These are phyloP conservation scores for Oryzias sinensis DNA, from an alignment of 2,797 vertebrate species.

Conservation along the genomic window DNA sequence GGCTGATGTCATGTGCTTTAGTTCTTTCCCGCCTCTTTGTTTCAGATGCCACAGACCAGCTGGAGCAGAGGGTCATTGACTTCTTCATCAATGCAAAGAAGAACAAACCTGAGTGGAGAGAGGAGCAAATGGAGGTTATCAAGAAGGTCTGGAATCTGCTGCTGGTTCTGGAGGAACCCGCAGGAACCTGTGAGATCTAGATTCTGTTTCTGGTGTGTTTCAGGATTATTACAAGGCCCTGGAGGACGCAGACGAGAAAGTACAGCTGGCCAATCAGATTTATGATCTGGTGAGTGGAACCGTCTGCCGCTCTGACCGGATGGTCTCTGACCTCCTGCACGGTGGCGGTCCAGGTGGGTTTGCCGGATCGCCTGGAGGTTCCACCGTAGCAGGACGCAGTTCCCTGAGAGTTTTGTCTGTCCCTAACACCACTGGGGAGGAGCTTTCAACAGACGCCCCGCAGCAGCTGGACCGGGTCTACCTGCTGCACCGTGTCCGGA, in stretches of 20 bases:
- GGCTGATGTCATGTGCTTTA: neutral
- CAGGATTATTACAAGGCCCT: slow-evolving; percentile 98
- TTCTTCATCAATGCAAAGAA: slow-evolving; percentile 98
- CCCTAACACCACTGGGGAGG: too few relatives aligned
- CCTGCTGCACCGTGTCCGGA: too few relatives aligned
- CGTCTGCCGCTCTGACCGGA: neutral
- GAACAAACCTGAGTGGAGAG: slow-evolving; percentile 98
- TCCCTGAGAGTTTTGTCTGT: too few relatives aligned
- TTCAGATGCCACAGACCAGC: slow-evolving; percentile 96
- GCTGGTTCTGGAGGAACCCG: too few relatives aligned
- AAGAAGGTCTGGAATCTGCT: slow-evolving; percentile 84
- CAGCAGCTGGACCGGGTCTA: too few relatives aligned
- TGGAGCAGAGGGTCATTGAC: slow-evolving; percentile 97
- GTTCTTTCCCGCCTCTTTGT: neutral
- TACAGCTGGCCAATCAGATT: slow-evolving; percentile 98
- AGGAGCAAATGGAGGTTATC: slow-evolving; percentile 98
- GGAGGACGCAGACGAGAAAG: slow-evolving; percentile 98
- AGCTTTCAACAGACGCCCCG: too few relatives aligned
- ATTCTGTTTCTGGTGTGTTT: slow-evolving; percentile 18
- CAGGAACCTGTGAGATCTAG: neutral
- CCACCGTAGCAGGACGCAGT: too few relatives aligned
- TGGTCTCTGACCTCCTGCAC: too few relatives aligned
- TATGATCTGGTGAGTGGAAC: slow-evolving; percentile 93
- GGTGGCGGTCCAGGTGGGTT: too few relatives aligned
- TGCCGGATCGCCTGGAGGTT: too few relatives aligned